Evolutionary conservation across 2,113 vertebrate genomes (phyloP), one percentile per base, ranked within the genome.

Genomic region (Egretta garzetta): DNA sequence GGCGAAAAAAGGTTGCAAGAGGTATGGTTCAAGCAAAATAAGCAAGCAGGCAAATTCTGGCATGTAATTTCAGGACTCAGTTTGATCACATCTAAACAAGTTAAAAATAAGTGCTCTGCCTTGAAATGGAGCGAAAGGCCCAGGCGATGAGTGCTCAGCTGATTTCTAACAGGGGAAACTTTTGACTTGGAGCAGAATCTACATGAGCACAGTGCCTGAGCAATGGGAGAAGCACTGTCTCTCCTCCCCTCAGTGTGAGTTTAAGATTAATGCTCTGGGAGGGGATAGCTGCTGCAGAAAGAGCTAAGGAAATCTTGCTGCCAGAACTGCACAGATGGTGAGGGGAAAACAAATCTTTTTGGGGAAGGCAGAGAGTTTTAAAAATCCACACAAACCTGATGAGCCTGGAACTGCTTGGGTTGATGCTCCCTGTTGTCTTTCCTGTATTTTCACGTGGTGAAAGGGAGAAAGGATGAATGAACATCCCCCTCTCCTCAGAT

Each of bases 341-440:
- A 74, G 53, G 50, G n/a, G 27, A 88, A 88, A 87, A 67, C 14
- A 75, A 88, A 55, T 75, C 4, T 95, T 95, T 90, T 73, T 47
- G 28, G 20, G 32, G 37, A 83, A 56, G 63, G 18, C 7, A 52
- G 45, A 68, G 30, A 77, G 50, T 88, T 87, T 87, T 20, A 76
- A 62, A 91, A 87, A 93, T 27, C 14, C 8, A 8, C 8, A 39
- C 11, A 87, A 63, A 47, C 17, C 18, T 33, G 45, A 39, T 56
- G 33, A 79, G 37, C 35, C 52, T 70, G 60, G 52, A 82, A 63
- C 20, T n/a, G 15, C 24, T 47, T 77, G 64, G 55, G 30, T 64
- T 52, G 37, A 14, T 85, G 41, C 4, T 90, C 41, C 28, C 9
- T 30, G 30, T 52, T 26, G 30, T 52, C 37, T 56, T 58, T 62